Percentiles rank a stretch among this genome's conserved stretches.
Evolutionary conservation across 1,140 invertebrate species (phyloP).

Genomic region (Platyura marginata): DNA sequence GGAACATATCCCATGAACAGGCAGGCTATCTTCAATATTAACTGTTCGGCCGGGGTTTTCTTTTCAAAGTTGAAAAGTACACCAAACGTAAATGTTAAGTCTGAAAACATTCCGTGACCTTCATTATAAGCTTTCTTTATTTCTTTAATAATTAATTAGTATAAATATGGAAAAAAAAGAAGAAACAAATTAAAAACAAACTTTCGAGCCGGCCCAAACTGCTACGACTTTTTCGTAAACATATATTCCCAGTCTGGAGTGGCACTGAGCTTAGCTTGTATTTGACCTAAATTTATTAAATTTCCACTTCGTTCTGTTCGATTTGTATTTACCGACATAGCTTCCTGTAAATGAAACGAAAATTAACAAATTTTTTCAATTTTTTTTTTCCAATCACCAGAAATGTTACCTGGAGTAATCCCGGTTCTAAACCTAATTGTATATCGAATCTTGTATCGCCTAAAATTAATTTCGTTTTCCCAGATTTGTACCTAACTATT

Average conservation of each 20-base stretch:
- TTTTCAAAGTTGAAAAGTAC: too few species aligned
- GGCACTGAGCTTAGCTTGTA: conserved; percentile 21
- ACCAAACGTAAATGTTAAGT: too few species aligned
- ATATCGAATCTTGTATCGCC: conserved; percentile 34
- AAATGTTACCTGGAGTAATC: conserved; percentile 23
- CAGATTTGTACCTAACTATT: conserved; percentile 31
- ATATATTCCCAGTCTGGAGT: conserved; percentile 22
- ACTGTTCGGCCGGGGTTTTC: too few species aligned
- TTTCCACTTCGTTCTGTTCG: conserved; percentile 19
- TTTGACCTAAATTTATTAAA: conserved; percentile 23
- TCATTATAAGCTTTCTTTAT: too few species aligned
- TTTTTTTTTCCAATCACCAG: conserved; percentile 9
- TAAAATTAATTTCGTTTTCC: conserved; percentile 29
- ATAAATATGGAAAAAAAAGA: too few species aligned
- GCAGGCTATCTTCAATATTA: too few species aligned
- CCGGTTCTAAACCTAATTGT: conserved; percentile 21
- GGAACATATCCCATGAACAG: too few species aligned
- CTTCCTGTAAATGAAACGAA: conserved; percentile 12
- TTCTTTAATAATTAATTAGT: too few species aligned
- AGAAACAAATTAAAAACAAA: too few species aligned
- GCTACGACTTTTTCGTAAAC: conserved; percentile 8
- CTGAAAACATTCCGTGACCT: too few species aligned
- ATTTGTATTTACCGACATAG: conserved; percentile 21
- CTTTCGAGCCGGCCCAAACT: too few species aligned
- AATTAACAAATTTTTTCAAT: neutral